phyloP scores from a whole-genome alignment of 2,888 invertebrate genomes.

The Desoria tigrina region DNA sequence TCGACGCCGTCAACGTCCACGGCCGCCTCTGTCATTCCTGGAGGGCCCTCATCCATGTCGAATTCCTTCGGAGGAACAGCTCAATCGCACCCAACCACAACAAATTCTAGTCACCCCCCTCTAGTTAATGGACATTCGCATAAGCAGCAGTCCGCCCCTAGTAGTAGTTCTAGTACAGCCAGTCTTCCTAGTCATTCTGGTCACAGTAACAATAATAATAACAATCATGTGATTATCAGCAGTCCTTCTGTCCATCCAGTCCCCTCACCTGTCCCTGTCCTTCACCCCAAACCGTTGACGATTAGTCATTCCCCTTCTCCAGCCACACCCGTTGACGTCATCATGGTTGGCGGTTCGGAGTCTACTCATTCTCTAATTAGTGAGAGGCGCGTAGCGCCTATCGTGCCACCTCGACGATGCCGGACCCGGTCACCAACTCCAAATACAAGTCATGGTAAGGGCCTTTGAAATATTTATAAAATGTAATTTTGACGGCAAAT shows the following conservation, averaged over 20 bases:
- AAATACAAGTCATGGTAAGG: conserved; percentile 53
- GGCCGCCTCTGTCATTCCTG: too few relatives aligned
- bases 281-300: conserved; percentile 45
- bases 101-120: conserved; percentile 10
- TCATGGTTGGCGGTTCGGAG: conserved; percentile 51
- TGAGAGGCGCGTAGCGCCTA: conserved; percentile 51
- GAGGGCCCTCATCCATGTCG: conserved; percentile 6
- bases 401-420: conserved; percentile 51
- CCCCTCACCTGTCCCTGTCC: conserved; percentile 51
- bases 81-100: neutral
- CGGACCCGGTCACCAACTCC: conserved; percentile 52
- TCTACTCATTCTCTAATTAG: conserved; percentile 50
- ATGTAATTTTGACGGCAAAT: too few relatives aligned
- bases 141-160: conserved; percentile 20
- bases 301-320: conserved; percentile 52
- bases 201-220: conserved; percentile 44
- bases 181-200: conserved; percentile 31
- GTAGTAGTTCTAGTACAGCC: conserved; percentile 36
- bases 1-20: conserved; percentile 32
- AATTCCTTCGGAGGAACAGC: neutral
- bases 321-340: conserved; percentile 49
- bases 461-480: too few relatives aligned
- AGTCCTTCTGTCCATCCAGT: conserved; percentile 50
- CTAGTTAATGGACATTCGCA: conserved; percentile 21
- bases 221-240: conserved; percentile 50